Base-by-base conservation (phyloP, 2,113 vertebrate genomes). In the Petroica traversi region DNA sequence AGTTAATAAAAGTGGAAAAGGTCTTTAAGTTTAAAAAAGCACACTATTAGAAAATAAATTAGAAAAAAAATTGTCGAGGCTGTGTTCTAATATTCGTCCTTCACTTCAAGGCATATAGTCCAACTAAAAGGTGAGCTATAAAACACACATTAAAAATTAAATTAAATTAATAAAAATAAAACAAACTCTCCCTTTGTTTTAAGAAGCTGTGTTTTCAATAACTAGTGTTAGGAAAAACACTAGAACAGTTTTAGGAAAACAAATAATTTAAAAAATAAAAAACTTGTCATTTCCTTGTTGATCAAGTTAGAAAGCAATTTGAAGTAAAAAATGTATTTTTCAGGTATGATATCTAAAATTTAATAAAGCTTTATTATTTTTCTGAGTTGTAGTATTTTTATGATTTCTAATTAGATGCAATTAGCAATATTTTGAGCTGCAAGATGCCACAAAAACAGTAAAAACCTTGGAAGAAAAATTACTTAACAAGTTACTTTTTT, bases 361-460 rank as follows among this genome's bases (percentile, higher is more conserved):
- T 80, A 96, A 96, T 95, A 85, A 94, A 91, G 28, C 52, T 96
- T 89, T 87, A 94, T 93, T 97, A 95, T 92, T 97, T 97, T 93
- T 57, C 29, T 97, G 74, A 97, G 64, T 89, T 72, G 72, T 36
- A 91, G 54, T 67, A 94, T 97, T 97, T 97, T 95, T 97, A 85
- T 97, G 24, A 97, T 95, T 96, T 92, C 64, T 97, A 97, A 96
- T 97, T 95, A 92, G 55, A 81, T 66, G 55, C 89, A 97, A 97
- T 96, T 97, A 94, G 52, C 48, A 91, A 67, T 79, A 82, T 96
- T 94, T 85, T 89, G 85, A 55, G 77, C 19, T 84, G 68, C 19
- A 86, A 89, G 59, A 79, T 69, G 62, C 28, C 72, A 91, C 9
- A 85, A 41, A 88, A 91, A 9, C 34, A 73, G 18, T 67, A 57